Conservation (phyloP, 2,113 vertebrate species). For the Anas platyrhynchos region DNA sequence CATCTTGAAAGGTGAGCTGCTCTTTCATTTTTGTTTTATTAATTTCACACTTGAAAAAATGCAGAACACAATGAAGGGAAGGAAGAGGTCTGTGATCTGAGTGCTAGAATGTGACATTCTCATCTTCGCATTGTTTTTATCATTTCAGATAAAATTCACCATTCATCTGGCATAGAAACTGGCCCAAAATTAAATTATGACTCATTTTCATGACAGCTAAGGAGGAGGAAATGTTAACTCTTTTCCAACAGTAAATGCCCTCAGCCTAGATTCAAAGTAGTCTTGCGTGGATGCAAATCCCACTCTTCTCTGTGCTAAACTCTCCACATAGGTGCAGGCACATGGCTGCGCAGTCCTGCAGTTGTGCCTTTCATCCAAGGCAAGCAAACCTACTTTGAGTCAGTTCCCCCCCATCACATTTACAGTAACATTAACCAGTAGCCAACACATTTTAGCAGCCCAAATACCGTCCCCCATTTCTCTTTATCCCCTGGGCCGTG, state of each 20-base stretch:
- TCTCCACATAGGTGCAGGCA: neutral
- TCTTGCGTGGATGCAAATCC: neutral
- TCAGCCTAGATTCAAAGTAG: neutral
- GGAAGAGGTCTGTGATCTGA: neutral
- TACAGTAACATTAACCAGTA: neutral
- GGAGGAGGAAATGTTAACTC: neutral
- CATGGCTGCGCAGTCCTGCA: neutral
- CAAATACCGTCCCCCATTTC: neutral
- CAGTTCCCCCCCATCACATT: neutral
- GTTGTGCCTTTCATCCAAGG: neutral
- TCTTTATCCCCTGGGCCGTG: neutral
- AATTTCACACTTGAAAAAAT: constrained; percentile 3
- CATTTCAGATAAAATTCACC: neutral
- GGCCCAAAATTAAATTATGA: constrained; percentile 5
- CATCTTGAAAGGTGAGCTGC: neutral
- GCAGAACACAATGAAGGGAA: neutral
- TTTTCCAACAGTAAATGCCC: neutral
- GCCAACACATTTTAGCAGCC: neutral
- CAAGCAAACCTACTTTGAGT: neutral
- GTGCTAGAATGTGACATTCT: neutral
- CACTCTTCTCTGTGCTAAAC: neutral
- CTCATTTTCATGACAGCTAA: constrained; percentile 23
- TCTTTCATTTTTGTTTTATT: neutral
- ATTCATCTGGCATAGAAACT: neutral
- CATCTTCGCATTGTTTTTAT: neutral